These are phyloP conservation scores for Corvus hawaiiensis DNA, from an alignment of 2,113 vertebrate genomes.

Conservation along the genomic window DNA sequence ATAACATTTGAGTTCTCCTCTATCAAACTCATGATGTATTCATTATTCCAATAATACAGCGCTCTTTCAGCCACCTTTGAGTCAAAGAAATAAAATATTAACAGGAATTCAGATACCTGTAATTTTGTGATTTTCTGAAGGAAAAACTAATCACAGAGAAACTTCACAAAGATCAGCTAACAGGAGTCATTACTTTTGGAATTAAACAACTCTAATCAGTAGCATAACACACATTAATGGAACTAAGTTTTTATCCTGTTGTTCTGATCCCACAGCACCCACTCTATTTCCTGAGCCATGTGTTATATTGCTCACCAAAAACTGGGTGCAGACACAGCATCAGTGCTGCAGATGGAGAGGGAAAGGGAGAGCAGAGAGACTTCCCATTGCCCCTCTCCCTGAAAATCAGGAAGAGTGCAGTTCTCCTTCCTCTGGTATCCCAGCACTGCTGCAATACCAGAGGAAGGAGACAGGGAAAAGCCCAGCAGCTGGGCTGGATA, in stretches of 20 bases:
- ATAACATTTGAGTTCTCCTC: slow-evolving; percentile 99
- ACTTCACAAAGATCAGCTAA: not conserved
- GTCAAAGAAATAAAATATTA: slow-evolving; percentile 32
- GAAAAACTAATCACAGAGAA: not conserved
- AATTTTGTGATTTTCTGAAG: not conserved
- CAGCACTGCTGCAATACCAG: not conserved
- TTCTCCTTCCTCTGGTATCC: too few species aligned
- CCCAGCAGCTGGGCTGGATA: not conserved
- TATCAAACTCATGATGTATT: slow-evolving; percentile 99
- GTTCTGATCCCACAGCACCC: not conserved
- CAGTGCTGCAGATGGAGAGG: not conserved
- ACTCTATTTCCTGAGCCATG: not conserved
- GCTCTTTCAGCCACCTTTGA: slow-evolving; percentile 93
- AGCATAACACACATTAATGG: not conserved
- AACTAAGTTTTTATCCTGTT: not conserved
- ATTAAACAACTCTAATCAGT: not conserved
- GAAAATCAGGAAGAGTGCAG: not conserved
- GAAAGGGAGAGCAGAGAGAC: not conserved
- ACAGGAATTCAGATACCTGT: not conserved
- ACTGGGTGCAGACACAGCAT: not conserved
- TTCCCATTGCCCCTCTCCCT: not conserved
- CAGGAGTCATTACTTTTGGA: not conserved
- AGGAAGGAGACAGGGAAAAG: not conserved
- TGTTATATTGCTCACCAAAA: not conserved
- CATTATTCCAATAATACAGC: slow-evolving; percentile 99